A percentile compares a stretch with the other conserved stretches of the same genome.
Conservation (phyloP, 2,113 vertebrate genomes). For the Galemys pyrenaicus region DNA sequence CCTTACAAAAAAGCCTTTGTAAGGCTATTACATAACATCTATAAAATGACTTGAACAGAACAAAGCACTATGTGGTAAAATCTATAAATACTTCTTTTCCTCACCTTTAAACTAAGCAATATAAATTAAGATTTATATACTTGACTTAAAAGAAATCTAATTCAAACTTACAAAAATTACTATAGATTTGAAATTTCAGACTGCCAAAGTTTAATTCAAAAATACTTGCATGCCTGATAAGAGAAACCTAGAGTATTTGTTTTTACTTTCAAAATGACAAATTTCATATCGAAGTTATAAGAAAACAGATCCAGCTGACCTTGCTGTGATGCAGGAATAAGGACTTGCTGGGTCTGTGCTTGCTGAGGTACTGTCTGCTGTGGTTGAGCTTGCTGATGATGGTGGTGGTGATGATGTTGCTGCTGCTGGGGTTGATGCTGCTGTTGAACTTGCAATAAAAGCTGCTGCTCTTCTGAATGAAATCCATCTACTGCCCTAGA, state of each 20-base stretch:
- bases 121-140: neutral
- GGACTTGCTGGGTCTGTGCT: constrained; percentile 90
- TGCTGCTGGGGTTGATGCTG: constrained; percentile 90
- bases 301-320: constrained; percentile 83
- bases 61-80: neutral
- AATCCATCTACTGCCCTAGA: constrained; percentile 99
- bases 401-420: constrained; percentile 88
- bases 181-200: neutral
- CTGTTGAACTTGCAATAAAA: constrained; percentile 92
- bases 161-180: constrained; percentile 13
- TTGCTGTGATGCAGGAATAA: constrained; percentile 94
- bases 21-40: neutral
- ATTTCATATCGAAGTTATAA: neutral
- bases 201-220: neutral
- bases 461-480: constrained; percentile 96
- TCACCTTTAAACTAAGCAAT: constrained; percentile 28
- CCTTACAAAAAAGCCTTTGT: neutral
- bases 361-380: constrained; percentile 79
- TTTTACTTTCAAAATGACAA: neutral
- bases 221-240: neutral
- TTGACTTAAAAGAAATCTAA: constrained; percentile 8
- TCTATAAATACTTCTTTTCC: constrained; percentile 8
- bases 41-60: neutral
- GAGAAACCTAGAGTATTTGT: neutral
- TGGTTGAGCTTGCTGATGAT: constrained; percentile 83